phyloP scores from a whole-genome alignment of 92 coral and sea anemone genomes.

The Paramuricea clavata region DNA sequence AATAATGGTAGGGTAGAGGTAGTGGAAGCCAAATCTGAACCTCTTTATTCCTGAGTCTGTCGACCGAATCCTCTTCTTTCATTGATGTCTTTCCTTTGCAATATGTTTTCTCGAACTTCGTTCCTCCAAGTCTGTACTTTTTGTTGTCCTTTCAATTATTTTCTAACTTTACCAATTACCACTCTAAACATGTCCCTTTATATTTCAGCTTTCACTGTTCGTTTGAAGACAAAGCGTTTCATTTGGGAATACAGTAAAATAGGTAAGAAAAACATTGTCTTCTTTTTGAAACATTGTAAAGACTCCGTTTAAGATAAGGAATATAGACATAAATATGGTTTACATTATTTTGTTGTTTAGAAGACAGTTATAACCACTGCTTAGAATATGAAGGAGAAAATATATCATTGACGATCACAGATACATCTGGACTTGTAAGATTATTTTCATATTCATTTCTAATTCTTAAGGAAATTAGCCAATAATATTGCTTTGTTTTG shows the following conservation, averaged over 20 bases:
- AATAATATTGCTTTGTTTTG: neutral
- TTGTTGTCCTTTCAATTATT: neutral
- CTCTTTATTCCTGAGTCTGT: too few relatives aligned
- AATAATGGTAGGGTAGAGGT: too few relatives aligned
- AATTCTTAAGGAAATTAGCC: neutral
- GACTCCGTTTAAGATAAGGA: neutral
- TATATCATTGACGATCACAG: constrained; percentile 83
- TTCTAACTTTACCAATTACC: neutral
- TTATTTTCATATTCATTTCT: neutral
- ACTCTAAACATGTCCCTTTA: neutral
- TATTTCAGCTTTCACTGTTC: constrained; percentile 82
- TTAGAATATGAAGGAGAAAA: constrained; percentile 86
- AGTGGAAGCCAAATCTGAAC: too few relatives aligned
- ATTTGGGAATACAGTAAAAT: constrained; percentile 85
- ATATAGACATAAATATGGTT: neutral
- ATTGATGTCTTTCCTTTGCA: too few relatives aligned
- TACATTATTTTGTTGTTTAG: constrained; percentile 50
- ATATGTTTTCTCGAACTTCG: too few relatives aligned
- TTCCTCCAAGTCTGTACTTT: too few relatives aligned
- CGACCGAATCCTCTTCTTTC: too few relatives aligned
- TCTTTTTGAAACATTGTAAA: neutral
- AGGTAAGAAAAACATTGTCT: constrained; percentile 60
- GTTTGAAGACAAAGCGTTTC: constrained; percentile 79
- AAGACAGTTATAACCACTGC: constrained; percentile 84
- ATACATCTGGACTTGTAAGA: constrained; percentile 94